Evolutionary conservation across 1,140 invertebrate species (phyloP).

Genomic region (Conus betulinus): DNA sequence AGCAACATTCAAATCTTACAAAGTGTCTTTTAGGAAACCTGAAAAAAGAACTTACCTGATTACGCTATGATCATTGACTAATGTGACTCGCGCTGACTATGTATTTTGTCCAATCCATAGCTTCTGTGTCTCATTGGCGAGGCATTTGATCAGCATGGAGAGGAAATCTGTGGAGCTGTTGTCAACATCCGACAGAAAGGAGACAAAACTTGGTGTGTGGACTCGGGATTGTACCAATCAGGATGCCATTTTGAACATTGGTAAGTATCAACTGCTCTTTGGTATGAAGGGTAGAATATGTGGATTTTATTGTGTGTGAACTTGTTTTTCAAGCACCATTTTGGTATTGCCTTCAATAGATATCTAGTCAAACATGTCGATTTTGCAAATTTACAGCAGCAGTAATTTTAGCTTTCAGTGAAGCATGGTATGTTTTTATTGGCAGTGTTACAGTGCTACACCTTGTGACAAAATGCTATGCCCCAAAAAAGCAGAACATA

Average conservation of each 20-base stretch:
- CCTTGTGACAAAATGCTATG: too few species aligned
- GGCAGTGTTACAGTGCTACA: too few species aligned
- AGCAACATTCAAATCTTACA: not conserved
- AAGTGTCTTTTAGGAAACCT: not conserved
- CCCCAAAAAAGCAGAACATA: too few species aligned
- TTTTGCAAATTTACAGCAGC: too few species aligned
- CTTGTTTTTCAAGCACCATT: too few species aligned
- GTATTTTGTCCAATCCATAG: conserved; percentile 77
- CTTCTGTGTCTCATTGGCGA: conserved; percentile 97
- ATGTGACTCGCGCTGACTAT: not conserved
- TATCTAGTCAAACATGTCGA: too few species aligned
- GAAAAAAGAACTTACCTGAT: not conserved
- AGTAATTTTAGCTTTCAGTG: too few species aligned
- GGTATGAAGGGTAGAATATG: too few species aligned
- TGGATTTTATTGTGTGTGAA: too few species aligned
- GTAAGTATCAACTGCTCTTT: conserved; percentile 51
- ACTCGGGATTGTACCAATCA: conserved; percentile 88
- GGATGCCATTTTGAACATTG: conserved; percentile 82
- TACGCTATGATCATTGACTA: not conserved
- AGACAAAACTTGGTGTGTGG: conserved; percentile 97
- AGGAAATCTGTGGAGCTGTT: conserved; percentile 95
- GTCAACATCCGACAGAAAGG: conserved; percentile 93
- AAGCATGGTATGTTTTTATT: too few species aligned
- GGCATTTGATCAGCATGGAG: conserved; percentile 92
- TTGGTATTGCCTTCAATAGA: too few species aligned